Evolutionary conservation across 2,888 invertebrate genomes (phyloP).

Genomic region (Eupithecia centaureata): DNA sequence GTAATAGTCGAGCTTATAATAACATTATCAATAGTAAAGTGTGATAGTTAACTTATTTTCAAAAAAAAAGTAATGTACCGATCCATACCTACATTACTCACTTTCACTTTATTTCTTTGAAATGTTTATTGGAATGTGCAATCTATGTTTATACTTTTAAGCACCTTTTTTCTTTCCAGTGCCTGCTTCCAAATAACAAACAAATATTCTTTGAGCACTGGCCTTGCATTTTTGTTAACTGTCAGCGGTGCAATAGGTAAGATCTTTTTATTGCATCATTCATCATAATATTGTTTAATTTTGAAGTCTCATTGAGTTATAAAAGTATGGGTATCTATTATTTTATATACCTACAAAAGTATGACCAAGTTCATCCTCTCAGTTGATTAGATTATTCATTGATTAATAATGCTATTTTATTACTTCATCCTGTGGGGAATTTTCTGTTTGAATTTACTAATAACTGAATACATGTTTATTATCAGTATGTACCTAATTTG

Average conservation of each 20-base stretch:
- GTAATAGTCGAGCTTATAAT: too few relatives aligned
- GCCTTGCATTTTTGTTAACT: slow-evolving; percentile 76
- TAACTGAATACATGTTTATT: background rate
- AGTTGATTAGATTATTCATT: background rate
- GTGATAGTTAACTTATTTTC: too few relatives aligned
- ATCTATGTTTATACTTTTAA: slow-evolving; percentile 8
- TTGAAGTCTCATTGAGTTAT: background rate
- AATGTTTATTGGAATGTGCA: too few relatives aligned
- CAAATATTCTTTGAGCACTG: slow-evolving; percentile 72
- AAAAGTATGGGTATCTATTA: too few relatives aligned
- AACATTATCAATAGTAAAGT: too few relatives aligned
- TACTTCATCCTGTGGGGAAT: background rate
- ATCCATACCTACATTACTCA: background rate
- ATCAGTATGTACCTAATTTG: background rate
- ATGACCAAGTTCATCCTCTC: background rate
- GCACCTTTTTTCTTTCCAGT: slow-evolving; percentile 64
- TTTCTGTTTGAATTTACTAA: background rate
- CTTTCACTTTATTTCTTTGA: background rate
- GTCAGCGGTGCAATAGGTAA: slow-evolving; percentile 78
- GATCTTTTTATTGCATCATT: slow-evolving; percentile 42
- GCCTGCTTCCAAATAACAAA: slow-evolving; percentile 73
- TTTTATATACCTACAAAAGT: background rate
- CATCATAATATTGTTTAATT: too few relatives aligned
- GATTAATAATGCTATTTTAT: background rate
- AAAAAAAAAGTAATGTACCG: too few relatives aligned